phyloP scores from a whole-genome alignment of 2,113 vertebrate genomes.

The Panurus biarmicus region DNA sequence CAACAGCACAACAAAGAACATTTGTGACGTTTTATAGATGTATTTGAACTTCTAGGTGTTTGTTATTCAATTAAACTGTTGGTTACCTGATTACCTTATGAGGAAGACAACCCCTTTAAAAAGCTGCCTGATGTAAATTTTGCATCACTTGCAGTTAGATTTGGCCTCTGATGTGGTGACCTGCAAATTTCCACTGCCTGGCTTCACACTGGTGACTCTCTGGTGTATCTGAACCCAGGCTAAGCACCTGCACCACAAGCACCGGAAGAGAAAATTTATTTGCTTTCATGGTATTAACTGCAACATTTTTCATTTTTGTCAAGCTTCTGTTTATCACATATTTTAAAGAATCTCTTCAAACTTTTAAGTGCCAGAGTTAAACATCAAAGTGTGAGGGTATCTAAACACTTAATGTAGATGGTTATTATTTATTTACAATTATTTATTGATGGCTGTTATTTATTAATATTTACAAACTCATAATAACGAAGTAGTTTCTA shows the following conservation, averaged over 20 bases:
- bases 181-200: neutral
- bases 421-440: neutral
- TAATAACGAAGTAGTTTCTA: neutral
- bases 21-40: neutral
- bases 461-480: neutral
- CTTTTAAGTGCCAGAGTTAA: neutral
- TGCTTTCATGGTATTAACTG: neutral
- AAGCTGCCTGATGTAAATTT: neutral
- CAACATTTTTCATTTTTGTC: neutral
- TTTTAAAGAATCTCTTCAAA: neutral
- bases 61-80: neutral
- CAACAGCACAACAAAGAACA: neutral
- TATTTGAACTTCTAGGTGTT: neutral
- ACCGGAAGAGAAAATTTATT: neutral
- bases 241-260: neutral
- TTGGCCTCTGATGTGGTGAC: accelerated
- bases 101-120: neutral
- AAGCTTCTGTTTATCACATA: neutral
- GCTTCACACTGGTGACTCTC: no score
- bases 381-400: neutral
- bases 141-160: neutral
- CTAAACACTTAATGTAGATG: neutral
- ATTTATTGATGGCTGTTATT: neutral
- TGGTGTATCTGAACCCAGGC: accelerated
- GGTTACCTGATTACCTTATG: neutral